Base-by-base conservation (phyloP, 2,797 vertebrate genomes). In the Eulemur albifrons region DNA sequence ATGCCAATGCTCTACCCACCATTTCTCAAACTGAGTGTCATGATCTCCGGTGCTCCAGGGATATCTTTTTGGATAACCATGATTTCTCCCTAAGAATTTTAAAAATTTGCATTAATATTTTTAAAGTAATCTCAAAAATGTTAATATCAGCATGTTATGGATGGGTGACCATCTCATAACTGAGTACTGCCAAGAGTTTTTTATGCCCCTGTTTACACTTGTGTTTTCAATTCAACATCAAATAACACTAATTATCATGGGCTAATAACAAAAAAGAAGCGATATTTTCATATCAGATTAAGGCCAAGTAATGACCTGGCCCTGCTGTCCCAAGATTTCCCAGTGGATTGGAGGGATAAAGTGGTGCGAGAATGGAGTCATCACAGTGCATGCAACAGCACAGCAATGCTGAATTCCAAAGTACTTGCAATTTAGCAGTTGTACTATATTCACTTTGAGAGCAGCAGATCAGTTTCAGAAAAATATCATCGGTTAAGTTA, bases 211-310 rank as follows among this genome's bases (percentile, higher is more conserved):
- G 14, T 80, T 73, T 93, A n/a, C 43, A 13, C 88, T 76, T 76
- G 48, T 73, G 69, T 88, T 94, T 85, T 52, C 32, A 35, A 72
- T 54, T 89, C 6, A 25, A 73, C 8, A 48, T 40, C 75, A 65
- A 27, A 85, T 69, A 85, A 43, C 3, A 11, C 7, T 30, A 50
- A 65, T 95, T 88, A 72, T 93, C 30, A 32, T 61, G 35, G 69
- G 25, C 35, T 83, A 87, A 79, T 20, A 93, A 76, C 61, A 27
- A 85, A 75, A 93, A 65, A 54, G 32, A 57, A 91, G 77, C 69
- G 57, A 85, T 54, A 65, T 84, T 52, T 67, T 88, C 59, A 80
- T 20, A 85, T 18, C 30, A 75, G 75, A 23, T 13, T 38, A 94
- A 45, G 63, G 45, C 23, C 38, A 83, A 63, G 48, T n/a, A 63